Conservation (phyloP, 2,797 vertebrate genomes). For the Staurois parvus region DNA sequence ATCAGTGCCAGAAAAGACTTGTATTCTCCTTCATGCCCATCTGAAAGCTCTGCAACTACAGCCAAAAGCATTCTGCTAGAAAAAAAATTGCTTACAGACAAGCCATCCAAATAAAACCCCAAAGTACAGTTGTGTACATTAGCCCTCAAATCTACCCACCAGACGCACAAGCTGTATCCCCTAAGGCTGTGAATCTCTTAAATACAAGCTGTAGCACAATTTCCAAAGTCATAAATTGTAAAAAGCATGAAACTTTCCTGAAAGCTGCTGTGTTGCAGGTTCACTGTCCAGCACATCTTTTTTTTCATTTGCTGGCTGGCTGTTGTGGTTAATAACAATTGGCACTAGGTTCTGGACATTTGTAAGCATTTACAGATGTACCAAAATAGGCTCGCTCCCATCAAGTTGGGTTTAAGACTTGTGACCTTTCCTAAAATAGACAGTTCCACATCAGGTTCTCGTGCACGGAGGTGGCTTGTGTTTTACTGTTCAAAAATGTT, state of each 20-base stretch:
- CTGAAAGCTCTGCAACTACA: background rate
- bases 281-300: constrained; percentile 57
- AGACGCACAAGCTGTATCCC: constrained; percentile 46
- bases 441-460: constrained; percentile 18
- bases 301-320: constrained; percentile 52
- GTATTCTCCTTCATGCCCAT: constrained; percentile 5
- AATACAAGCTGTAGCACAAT: constrained; percentile 52
- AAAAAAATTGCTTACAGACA: constrained; percentile 31
- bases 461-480: background rate
- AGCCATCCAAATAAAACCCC: constrained; percentile 38
- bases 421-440: constrained; percentile 55
- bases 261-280: constrained; percentile 59
- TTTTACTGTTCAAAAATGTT: constrained; percentile 30
- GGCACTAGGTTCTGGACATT: constrained; percentile 43
- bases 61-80: constrained; percentile 10
- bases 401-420: constrained; percentile 39
- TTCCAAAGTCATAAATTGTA: constrained; percentile 59
- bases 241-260: constrained; percentile 45
- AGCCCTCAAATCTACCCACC: constrained; percentile 47
- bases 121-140: constrained; percentile 22
- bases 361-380: constrained; percentile 54
- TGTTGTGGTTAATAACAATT: constrained; percentile 61
- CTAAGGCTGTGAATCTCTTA: constrained; percentile 56
- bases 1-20: constrained; percentile 11
- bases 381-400: constrained; percentile 38